These are phyloP conservation scores for Zygothrica quintamaculata DNA, from an alignment of 2,888 invertebrate species.

Conservation along the genomic window DNA sequence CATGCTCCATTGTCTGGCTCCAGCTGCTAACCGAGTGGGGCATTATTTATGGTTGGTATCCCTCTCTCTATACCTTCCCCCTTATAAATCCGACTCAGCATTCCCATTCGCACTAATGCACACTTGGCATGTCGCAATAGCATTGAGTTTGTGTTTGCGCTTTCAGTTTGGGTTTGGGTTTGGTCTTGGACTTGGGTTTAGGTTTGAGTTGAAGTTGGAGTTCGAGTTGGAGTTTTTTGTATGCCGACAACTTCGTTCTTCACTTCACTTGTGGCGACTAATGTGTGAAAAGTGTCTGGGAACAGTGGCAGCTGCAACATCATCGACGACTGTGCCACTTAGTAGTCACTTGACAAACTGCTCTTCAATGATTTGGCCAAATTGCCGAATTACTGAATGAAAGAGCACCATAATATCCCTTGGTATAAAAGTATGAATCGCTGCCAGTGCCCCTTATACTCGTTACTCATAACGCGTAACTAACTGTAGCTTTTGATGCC, in stretches of 20 bases:
- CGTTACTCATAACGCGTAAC: no score
- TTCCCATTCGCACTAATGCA: slow-evolving; percentile 50
- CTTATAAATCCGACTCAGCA: background rate
- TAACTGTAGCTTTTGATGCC: background rate
- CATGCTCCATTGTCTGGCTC: slow-evolving; percentile 61
- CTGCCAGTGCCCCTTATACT: no score
- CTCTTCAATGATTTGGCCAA: slow-evolving; percentile 48
- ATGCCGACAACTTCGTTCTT: slow-evolving; percentile 8
- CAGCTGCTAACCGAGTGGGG: slow-evolving; percentile 55
- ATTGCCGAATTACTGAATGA: slow-evolving; percentile 27
- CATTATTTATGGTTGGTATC: slow-evolving; percentile 71
- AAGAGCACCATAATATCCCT: background rate
- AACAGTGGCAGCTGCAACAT: slow-evolving; percentile 62
- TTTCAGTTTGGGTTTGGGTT: background rate
- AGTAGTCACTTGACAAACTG: slow-evolving; percentile 55
- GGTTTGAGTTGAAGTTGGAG: background rate
- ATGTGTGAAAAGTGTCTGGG: slow-evolving; percentile 62
- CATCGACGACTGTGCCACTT: slow-evolving; percentile 53
- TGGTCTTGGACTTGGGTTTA: background rate
- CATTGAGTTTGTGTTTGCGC: slow-evolving; percentile 18
- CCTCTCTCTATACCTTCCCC: slow-evolving; percentile 2
- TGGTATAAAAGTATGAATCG: no score
- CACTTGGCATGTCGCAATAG: slow-evolving; percentile 64
- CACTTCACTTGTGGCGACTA: slow-evolving; percentile 40
- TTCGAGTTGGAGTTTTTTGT: background rate